Evolutionary conservation across 2,888 invertebrate genomes (phyloP).

Genomic region (Spisula subtruncata): DNA sequence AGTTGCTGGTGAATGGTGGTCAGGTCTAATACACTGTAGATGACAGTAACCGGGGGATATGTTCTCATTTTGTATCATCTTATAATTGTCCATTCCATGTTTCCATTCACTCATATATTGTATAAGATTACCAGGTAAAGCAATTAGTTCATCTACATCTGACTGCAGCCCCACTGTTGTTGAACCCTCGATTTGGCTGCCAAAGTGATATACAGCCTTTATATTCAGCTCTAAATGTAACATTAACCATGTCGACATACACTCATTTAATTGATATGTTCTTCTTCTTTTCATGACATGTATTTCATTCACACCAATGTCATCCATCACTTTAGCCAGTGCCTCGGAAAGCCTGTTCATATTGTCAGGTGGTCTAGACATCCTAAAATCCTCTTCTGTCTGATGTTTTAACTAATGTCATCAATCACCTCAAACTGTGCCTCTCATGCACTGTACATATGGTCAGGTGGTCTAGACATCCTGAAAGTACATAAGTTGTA

Average conservation of each 20-base stretch:
- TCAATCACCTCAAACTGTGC: not conserved
- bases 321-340: constrained; percentile 18
- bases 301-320: constrained; percentile 16
- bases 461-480: not conserved
- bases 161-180: not conserved
- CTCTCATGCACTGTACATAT: not conserved
- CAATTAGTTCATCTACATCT: not conserved
- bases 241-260: not conserved
- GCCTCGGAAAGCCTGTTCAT: not conserved
- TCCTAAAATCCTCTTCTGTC: no score
- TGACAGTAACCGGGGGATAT: constrained; percentile 18
- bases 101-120: not conserved
- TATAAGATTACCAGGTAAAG: not conserved
- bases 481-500: not conserved
- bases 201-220: not conserved
- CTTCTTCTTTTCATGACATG: not conserved
- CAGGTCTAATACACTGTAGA: constrained; percentile 3
- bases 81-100: not conserved
- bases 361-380: not conserved
- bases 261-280: not conserved
- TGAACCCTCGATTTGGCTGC: constrained; percentile 7
- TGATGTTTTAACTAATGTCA: constrained; percentile 17
- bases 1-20: not conserved
- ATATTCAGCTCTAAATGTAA: no score
- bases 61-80: constrained; percentile 14